phyloP scores from a whole-genome alignment of 2,797 vertebrate species.

The Tenualosa thibaudeaui region DNA sequence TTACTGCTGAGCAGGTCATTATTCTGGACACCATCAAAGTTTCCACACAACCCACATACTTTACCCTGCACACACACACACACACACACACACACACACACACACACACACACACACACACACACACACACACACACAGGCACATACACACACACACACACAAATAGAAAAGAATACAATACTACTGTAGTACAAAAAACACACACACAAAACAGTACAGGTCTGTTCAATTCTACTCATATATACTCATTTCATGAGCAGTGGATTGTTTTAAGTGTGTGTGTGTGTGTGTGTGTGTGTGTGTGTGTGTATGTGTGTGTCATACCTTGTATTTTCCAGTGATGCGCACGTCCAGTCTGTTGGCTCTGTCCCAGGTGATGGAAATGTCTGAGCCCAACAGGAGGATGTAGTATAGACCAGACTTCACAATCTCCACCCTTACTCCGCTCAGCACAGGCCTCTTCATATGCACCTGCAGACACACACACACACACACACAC shows the following conservation, averaged over 20 bases:
- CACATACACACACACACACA: background rate
- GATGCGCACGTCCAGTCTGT: slow-evolving; percentile 82
- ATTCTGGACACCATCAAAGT: slow-evolving; percentile 93
- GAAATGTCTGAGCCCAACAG: slow-evolving; percentile 82
- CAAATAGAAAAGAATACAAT: too few relatives aligned
- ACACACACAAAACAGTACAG: too few relatives aligned
- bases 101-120: background rate
- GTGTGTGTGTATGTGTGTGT: slow-evolving; percentile 24
- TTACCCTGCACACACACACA: slow-evolving; percentile 71
- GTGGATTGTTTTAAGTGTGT: background rate
- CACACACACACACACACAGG: background rate
- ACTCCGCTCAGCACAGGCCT: slow-evolving; percentile 74
- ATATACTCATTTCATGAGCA: too few relatives aligned
- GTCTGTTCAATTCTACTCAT: too few relatives aligned
- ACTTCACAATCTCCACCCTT: slow-evolving; percentile 84
- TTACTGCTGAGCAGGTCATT: slow-evolving; percentile 93
- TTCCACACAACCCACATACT: slow-evolving; percentile 95
- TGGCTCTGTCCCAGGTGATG: slow-evolving; percentile 88
- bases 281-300: background rate
- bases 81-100: background rate
- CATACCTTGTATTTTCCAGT: slow-evolving; percentile 80
- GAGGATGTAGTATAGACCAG: slow-evolving; percentile 85
- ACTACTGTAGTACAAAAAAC: too few relatives aligned
- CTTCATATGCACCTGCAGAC: slow-evolving; percentile 82
- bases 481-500: slow-evolving; percentile 4